Conservation (phyloP, 2,113 vertebrate species). For the Dasyprocta punctata region DNA sequence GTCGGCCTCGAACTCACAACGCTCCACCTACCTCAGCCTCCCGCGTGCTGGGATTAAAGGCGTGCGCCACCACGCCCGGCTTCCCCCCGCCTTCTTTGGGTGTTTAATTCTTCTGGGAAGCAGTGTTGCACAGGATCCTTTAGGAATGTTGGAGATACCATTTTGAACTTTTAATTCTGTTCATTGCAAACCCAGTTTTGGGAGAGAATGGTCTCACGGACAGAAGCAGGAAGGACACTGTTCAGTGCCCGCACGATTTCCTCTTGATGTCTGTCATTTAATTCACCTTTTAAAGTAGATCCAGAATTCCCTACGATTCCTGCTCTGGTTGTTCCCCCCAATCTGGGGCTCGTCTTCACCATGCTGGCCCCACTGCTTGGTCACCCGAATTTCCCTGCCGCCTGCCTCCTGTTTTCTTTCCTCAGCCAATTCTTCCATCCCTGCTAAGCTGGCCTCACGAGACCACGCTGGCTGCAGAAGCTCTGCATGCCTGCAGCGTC, state of each 20-base stretch:
- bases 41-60: no score
- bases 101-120: slow-evolving; percentile 19
- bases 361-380: not conserved
- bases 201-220: not conserved
- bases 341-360: not conserved
- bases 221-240: not conserved
- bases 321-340: not conserved
- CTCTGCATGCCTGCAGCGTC: not conserved
- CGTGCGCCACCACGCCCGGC: no score
- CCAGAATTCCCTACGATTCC: not conserved
- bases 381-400: not conserved
- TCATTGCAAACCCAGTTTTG: slow-evolving; percentile 18
- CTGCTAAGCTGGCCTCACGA: not conserved
- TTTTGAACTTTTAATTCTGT: slow-evolving; percentile 52
- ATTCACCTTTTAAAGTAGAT: not conserved
- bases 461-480: not conserved
- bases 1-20: no score
- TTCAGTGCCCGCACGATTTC: not conserved
- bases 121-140: not conserved
- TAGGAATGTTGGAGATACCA: not conserved
- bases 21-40: no score
- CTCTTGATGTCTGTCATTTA: not conserved
- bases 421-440: not conserved
- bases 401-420: not conserved
- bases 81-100: not conserved